Conservation (phyloP, 2,888 invertebrate species). For the Selenia dentaria region DNA sequence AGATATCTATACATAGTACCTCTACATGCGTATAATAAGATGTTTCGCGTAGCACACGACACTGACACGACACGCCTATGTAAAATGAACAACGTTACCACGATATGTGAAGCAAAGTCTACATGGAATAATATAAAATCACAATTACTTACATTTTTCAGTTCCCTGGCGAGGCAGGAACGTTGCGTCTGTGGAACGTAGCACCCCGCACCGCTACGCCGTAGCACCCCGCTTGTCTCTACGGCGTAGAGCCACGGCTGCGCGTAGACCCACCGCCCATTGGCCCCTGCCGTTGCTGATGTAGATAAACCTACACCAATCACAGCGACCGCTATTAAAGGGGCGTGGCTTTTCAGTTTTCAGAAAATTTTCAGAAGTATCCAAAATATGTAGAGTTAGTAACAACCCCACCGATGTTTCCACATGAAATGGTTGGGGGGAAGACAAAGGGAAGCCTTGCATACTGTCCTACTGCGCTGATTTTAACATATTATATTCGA, state of each 20-base stretch:
- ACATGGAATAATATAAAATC: conserved; percentile 15
- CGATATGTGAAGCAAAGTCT: conserved; percentile 9
- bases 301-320: conserved; percentile 68
- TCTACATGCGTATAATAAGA: not conserved
- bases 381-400: conserved; percentile 56
- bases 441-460: conserved; percentile 28
- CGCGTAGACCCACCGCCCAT: conserved; percentile 69
- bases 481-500: conserved; percentile 5
- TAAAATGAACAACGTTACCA: not conserved
- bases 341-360: conserved; percentile 76
- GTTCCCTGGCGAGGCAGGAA: conserved; percentile 74
- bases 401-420: conserved; percentile 56
- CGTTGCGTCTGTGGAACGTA: conserved; percentile 74
- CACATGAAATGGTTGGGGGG: conserved; percentile 47
- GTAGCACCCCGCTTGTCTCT: conserved; percentile 72
- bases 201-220: conserved; percentile 50
- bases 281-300: conserved; percentile 64
- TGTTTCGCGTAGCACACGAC: too few relatives aligned
- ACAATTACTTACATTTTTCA: conserved; percentile 66
- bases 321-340: conserved; percentile 60
- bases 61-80: conserved; percentile 1
- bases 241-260: conserved; percentile 70
- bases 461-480: conserved; percentile 19
- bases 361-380: conserved; percentile 78
- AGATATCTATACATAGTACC: conserved; percentile 7